Base-by-base conservation (phyloP, 2,113 vertebrate species). In the Lonchura striata region DNA sequence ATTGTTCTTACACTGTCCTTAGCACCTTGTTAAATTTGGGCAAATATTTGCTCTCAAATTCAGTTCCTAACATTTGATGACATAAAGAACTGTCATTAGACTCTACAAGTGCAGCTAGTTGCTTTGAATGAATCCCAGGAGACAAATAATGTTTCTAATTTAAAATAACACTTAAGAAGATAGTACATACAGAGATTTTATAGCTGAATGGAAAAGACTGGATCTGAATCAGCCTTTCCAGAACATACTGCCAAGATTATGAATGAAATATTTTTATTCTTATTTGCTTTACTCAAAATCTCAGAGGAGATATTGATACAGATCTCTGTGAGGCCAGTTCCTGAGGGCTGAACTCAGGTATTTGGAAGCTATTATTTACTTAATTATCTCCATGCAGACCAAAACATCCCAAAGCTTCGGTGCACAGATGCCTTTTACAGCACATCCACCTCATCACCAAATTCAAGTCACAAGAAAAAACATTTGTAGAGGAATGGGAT, bases 211-310 rank as follows among this genome's bases (percentile, higher is more conserved):
- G 83, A 92, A 95, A 94, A 93, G 52, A 44, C 54, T 72, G 28
- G n/a, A 27, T 27, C 81, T 91, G 86, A 87, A 85, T 86, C 84
- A 95, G 24, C 39, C 35, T 86, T 88, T 79, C 64, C 92, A 90
- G 61, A 57, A 84, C 25, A 79, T 33, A 69, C 23, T 87, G 83
- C 89, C 83, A 94, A 94, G 57, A 27, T 76, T 60, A 57, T 87
- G 86, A 94, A 95, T 70, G 50, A 92, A 94, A 76, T 87, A 56
- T 42, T 92, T 94, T 83, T 94, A 44, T 60, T 91, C 83, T 68
- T 71, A 53, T 42, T 74, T 94, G 41, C n/a, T 88, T 90, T 64
- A 46, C 79, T 93, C 82, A 90, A 39, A 93, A 86, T 77, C 71
- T 78, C 47, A 14, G 74, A 56, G 37, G 78, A 82, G 41, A 42